Conservation (phyloP, 2,113 vertebrate species). For the Mesoclemmys tuberculata region DNA sequence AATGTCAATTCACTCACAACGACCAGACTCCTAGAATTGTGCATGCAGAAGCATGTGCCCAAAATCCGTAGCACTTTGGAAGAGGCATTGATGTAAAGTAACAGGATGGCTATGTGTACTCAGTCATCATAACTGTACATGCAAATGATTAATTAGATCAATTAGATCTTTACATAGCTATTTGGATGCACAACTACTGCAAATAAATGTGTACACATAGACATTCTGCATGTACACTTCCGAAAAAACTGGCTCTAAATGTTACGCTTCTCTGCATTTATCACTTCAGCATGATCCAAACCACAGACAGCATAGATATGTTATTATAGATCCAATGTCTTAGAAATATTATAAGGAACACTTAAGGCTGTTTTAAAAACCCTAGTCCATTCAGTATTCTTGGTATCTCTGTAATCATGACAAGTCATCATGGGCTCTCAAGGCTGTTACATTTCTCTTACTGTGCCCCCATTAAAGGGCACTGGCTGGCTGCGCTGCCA, state of each 20-base stretch:
- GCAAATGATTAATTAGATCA: background rate
- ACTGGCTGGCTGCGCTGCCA: background rate
- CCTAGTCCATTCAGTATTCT: background rate
- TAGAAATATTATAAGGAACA: background rate
- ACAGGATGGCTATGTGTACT: background rate
- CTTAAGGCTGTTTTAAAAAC: background rate
- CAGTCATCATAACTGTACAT: background rate
- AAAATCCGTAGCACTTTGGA: background rate
- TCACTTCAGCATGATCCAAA: background rate
- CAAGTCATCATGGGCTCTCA: background rate
- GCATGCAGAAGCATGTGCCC: background rate
- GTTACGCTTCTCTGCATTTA: background rate
- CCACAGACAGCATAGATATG: background rate
- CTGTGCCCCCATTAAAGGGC: background rate
- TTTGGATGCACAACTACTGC: background rate
- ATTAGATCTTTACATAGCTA: background rate
- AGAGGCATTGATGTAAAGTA: background rate
- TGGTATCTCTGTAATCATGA: background rate
- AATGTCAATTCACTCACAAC: rapidly evolving
- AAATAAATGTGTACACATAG: background rate
- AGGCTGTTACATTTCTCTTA: background rate
- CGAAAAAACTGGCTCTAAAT: background rate
- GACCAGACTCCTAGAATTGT: background rate
- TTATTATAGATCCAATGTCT: background rate
- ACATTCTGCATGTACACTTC: background rate